A percentile compares a stretch with the other conserved stretches of the same genome.
Conservation (phyloP, 2,797 vertebrate genomes). For the Lateolabrax maculatus region DNA sequence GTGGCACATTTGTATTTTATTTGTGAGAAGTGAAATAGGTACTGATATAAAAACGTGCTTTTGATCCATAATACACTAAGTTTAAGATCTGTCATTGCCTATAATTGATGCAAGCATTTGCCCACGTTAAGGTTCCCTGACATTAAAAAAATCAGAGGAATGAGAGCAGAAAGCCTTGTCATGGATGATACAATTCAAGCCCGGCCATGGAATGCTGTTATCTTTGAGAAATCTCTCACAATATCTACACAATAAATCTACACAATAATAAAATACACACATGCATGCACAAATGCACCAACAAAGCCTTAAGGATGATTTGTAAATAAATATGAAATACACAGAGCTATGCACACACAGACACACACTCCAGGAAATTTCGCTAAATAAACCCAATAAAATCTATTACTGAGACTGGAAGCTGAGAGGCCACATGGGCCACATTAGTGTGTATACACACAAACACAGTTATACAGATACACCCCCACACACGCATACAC, state of each 20-base stretch:
- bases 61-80: conserved; percentile 4
- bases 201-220: conserved; percentile 25
- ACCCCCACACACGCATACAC: conserved; percentile 19
- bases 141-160: conserved; percentile 30
- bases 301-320: conserved; percentile 30
- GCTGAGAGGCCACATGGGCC: conserved; percentile 32
- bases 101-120: conserved; percentile 15
- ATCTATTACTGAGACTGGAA: conserved; percentile 51
- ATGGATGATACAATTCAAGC: conserved; percentile 48
- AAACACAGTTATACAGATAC: conserved; percentile 25
- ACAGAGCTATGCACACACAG: neutral
- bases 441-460: conserved; percentile 26
- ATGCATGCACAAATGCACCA: conserved; percentile 20
- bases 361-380: conserved; percentile 31
- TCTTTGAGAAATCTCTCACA: conserved; percentile 48
- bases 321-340: conserved; percentile 8
- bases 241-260: no score
- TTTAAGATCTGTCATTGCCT: conserved; percentile 8
- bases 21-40: neutral
- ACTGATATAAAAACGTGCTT: neutral
- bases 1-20: neutral
- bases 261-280: conserved; percentile 26
- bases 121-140: conserved; percentile 19
- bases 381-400: conserved; percentile 37
- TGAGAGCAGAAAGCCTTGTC: conserved; percentile 34